Evolutionary conservation across 2,888 invertebrate genomes (phyloP).

Genomic region (Smittia sp.): DNA sequence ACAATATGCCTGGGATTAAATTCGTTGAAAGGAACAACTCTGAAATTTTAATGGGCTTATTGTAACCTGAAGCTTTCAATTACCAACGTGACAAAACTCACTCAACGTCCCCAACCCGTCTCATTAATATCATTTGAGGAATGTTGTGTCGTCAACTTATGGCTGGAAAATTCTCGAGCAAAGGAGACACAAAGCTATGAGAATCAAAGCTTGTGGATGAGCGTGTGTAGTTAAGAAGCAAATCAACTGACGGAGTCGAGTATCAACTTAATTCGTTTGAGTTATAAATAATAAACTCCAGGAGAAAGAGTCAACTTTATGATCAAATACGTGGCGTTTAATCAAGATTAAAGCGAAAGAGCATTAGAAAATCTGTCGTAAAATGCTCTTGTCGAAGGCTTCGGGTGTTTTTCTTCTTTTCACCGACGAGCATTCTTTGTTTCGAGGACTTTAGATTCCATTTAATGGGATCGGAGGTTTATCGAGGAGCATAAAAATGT

Average conservation of each 20-base stretch:
- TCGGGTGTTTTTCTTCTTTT: too few relatives aligned
- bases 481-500: not conserved
- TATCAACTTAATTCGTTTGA: slow-evolving; percentile 14
- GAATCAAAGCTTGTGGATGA: not conserved
- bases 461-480: not conserved
- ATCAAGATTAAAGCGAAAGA: slow-evolving; percentile 24
- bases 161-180: too few relatives aligned
- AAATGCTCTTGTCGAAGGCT: not conserved
- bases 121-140: not conserved
- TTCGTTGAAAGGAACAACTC: too few relatives aligned
- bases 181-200: not conserved
- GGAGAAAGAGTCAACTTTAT: slow-evolving; percentile 15
- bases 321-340: not conserved
- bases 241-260: not conserved
- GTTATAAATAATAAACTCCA: slow-evolving; percentile 8
- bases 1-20: too few relatives aligned
- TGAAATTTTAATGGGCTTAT: too few relatives aligned
- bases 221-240: not conserved
- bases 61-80: too few relatives aligned
- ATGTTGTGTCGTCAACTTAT: not conserved
- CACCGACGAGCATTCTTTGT: not conserved
- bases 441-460: not conserved
- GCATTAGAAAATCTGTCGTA: not conserved
- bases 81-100: too few relatives aligned
- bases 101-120: not conserved